Evolutionary conservation across 2,888 invertebrate genomes (phyloP).

Genomic region (Geophilus truncorum): DNA sequence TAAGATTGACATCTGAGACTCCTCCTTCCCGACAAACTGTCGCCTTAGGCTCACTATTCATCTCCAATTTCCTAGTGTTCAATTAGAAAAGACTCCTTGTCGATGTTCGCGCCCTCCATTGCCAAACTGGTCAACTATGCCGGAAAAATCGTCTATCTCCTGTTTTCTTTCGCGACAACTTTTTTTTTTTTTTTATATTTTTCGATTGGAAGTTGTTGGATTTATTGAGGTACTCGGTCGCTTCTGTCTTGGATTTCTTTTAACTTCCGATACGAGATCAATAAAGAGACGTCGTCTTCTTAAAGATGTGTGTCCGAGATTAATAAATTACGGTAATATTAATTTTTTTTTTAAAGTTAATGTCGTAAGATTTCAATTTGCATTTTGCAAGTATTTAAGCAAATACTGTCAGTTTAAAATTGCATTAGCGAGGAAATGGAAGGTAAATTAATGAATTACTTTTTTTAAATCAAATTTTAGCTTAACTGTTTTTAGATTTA

Average conservation of each 20-base stretch:
- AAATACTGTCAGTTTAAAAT: neutral
- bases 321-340: no score
- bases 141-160: neutral
- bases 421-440: neutral
- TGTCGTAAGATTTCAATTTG: no score
- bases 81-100: constrained; percentile 3
- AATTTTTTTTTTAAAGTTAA: no score
- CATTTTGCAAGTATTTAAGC: no score
- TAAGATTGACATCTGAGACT: constrained; percentile 23
- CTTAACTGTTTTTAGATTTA: no score
- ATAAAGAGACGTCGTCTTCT: neutral
- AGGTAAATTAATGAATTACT: no score
- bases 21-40: constrained; percentile 12
- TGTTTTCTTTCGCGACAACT: neutral
- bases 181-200: neutral
- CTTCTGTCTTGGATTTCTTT: neutral
- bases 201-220: neutral
- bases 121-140: neutral
- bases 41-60: constrained; percentile 15
- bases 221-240: no score
- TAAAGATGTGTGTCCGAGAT: no score
- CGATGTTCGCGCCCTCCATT: neutral
- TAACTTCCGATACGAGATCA: neutral
- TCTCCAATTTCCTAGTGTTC: constrained; percentile 1
- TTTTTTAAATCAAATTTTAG: no score